Percentiles rank a stretch among this genome's conserved stretches.
These are phyloP conservation scores for Luscinia luscinia DNA, from an alignment of 2,797 vertebrate species.

Conservation along the genomic window DNA sequence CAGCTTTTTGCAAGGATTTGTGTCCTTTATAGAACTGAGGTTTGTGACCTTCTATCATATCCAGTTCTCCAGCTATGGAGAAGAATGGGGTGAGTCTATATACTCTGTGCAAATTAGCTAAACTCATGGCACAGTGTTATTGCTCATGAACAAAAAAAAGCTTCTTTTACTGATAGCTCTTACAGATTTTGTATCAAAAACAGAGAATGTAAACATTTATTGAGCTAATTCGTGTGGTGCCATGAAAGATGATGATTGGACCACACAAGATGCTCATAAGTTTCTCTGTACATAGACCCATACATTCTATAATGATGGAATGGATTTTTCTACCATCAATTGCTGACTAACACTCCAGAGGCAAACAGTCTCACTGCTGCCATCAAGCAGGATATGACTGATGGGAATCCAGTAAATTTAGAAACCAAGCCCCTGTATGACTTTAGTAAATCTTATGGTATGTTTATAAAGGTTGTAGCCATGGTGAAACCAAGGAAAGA, in stretches of 20 bases:
- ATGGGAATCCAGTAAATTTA: background rate
- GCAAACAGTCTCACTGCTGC: background rate
- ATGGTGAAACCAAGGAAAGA: constrained; percentile 3
- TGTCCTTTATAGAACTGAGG: background rate
- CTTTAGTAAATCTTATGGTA: constrained; percentile 1
- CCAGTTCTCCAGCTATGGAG: background rate
- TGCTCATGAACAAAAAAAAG: background rate
- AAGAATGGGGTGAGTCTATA: fast-evolving
- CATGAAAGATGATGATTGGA: fast-evolving
- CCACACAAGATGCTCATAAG: background rate
- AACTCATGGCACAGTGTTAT: background rate
- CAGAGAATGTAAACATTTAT: background rate
- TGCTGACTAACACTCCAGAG: background rate
- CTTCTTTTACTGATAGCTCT: background rate
- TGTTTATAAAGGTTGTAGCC: constrained; percentile 12
- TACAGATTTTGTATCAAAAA: background rate
- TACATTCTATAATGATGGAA: background rate
- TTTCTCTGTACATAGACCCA: background rate
- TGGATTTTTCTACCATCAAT: background rate
- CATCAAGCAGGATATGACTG: background rate
- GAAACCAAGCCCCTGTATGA: background rate
- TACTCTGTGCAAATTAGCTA: background rate
- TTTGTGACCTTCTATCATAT: background rate
- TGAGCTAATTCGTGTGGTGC: background rate
- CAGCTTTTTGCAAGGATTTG: background rate